Conservation (phyloP, 2,888 invertebrate genomes). For the Ypsolopha sequella region DNA sequence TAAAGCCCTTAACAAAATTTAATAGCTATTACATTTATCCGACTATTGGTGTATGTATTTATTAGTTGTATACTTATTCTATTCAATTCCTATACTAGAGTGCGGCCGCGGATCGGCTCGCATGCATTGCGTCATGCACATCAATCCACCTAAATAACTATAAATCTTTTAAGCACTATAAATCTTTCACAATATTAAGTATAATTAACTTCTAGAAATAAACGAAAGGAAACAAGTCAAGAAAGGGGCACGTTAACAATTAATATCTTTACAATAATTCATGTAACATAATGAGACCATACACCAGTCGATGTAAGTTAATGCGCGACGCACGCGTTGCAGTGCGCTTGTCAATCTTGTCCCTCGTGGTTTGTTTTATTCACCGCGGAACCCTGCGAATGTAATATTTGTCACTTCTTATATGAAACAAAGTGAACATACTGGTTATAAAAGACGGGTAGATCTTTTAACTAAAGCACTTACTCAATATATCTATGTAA, state of each 20-base stretch:
- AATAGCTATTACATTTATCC: constrained; percentile 30
- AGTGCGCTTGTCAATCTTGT: too few species aligned
- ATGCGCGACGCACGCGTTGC: too few species aligned
- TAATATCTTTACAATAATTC: background rate
- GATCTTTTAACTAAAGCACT: too few species aligned
- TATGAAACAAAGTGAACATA: too few species aligned
- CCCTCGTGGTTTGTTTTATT: too few species aligned
- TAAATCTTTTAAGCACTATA: constrained; percentile 22
- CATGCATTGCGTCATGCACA: background rate
- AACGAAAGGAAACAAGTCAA: background rate
- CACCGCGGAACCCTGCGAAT: too few species aligned
- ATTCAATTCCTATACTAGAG: constrained; percentile 66
- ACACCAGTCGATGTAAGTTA: background rate
- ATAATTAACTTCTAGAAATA: constrained; percentile 4
- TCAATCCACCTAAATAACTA: background rate
- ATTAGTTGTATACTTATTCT: constrained; percentile 38
- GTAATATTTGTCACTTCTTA: too few species aligned
- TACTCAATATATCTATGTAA: too few species aligned
- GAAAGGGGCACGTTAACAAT: background rate
- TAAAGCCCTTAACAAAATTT: constrained; percentile 52
- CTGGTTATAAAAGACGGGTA: too few species aligned
- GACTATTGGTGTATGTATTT: constrained; percentile 58
- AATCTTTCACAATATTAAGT: constrained; percentile 28
- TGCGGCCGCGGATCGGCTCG: constrained; percentile 17
- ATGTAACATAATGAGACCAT: background rate